These are phyloP conservation scores for Petroica traversi DNA, from an alignment of 2,113 vertebrate species.

Conservation along the genomic window DNA sequence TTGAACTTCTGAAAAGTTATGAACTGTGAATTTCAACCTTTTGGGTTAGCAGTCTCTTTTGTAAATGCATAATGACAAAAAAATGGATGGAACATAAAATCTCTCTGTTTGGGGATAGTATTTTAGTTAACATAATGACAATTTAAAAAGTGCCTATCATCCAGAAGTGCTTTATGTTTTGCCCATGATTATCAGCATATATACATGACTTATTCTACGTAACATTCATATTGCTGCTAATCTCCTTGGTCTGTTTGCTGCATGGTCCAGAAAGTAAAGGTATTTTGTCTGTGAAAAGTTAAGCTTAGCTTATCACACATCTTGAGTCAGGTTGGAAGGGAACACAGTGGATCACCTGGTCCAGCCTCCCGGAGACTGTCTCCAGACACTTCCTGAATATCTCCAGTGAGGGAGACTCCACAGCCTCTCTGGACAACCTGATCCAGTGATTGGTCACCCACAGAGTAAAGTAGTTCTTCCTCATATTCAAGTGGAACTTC, in stretches of 20 bases:
- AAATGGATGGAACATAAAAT: neutral
- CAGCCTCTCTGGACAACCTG: neutral
- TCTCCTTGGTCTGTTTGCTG: neutral
- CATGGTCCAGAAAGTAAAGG: neutral
- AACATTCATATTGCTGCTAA: neutral
- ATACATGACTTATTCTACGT: neutral
- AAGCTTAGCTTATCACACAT: neutral
- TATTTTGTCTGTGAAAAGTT: neutral
- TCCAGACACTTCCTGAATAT: neutral
- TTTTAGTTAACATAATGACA: neutral
- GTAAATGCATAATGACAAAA: neutral
- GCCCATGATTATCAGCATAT: neutral
- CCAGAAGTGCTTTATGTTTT: neutral
- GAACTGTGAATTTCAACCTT: neutral
- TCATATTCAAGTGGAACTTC: neutral
- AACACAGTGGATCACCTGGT: neutral
- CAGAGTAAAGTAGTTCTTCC: neutral
- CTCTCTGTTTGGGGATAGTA: neutral
- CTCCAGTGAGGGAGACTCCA: neutral
- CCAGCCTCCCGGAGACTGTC: neutral
- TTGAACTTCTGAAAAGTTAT: neutral
- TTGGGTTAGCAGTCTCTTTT: neutral
- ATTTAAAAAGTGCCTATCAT: neutral
- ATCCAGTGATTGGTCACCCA: neutral
- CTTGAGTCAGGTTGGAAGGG: neutral